phyloP scores from a whole-genome alignment of 1,140 invertebrate genomes.

The Pollicipes pollicipes region DNA sequence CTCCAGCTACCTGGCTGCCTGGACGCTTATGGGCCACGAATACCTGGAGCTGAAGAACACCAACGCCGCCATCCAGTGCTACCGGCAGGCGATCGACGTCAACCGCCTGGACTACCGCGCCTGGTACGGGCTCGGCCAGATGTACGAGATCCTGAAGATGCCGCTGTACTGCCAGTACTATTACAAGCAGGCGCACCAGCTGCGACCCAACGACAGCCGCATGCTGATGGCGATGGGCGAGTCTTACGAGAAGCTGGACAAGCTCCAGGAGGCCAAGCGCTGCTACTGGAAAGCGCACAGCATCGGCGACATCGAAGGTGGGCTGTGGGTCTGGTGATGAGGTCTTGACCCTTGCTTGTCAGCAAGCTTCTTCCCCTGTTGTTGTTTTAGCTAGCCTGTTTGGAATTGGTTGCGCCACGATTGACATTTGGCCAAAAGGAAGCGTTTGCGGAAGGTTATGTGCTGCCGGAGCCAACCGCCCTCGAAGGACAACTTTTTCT shows the following conservation, averaged over 20 bases:
- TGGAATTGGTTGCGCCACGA: too few species aligned
- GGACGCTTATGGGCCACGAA: constrained; percentile 97
- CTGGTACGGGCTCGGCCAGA: constrained; percentile 97
- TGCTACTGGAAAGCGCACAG: constrained; percentile 93
- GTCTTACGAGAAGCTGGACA: constrained; percentile 86
- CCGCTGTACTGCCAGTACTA: constrained; percentile 90
- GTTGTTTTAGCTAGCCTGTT: too few species aligned
- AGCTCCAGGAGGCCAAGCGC: constrained; percentile 80
- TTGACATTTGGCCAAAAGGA: too few species aligned
- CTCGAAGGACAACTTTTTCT: too few species aligned
- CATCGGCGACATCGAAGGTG: constrained; percentile 79
- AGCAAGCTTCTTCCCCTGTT: too few species aligned
- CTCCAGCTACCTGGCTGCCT: constrained; percentile 81
- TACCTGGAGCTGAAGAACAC: constrained; percentile 99
- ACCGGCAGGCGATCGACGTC: constrained; percentile 90
- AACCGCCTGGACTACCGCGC: constrained; percentile 86
- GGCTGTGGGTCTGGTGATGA: too few species aligned
- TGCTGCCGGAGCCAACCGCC: too few species aligned
- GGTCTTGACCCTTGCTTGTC: too few species aligned
- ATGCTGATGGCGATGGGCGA: constrained; percentile 93
- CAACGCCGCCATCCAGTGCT: constrained; percentile 90
- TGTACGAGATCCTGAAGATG: constrained; percentile 94
- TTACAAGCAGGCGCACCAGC: constrained; percentile 84
- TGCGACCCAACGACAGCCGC: constrained; percentile 86
- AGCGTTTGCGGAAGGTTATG: too few species aligned